Evolutionary conservation across 2,113 vertebrate genomes (phyloP).

Genomic region (Sylvilagus bachmani): DNA sequence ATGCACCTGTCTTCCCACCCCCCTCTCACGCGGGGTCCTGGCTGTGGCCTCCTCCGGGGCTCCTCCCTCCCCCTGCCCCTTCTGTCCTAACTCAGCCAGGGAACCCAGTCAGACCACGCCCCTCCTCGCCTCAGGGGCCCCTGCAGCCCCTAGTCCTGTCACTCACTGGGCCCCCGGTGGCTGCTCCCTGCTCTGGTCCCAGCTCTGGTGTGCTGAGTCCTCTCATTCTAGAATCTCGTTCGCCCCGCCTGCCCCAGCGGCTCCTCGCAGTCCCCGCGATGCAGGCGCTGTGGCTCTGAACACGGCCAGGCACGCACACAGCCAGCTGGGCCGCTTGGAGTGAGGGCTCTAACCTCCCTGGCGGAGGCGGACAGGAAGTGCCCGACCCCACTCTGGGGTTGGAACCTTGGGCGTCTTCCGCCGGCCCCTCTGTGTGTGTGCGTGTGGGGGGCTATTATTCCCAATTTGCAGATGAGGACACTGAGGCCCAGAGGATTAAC

Average conservation of each 20-base stretch:
- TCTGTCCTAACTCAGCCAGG: neutral
- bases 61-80: too few relatives aligned
- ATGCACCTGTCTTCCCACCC: too few relatives aligned
- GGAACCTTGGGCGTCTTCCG: neutral
- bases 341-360: neutral
- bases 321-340: neutral
- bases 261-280: too few relatives aligned
- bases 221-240: too few relatives aligned
- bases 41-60: neutral
- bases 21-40: neutral
- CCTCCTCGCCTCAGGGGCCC: neutral
- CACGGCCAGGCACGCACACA: too few relatives aligned
- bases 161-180: neutral
- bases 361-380: too few relatives aligned
- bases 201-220: too few relatives aligned
- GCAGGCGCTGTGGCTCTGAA: too few relatives aligned
- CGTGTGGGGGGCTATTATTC: too few relatives aligned
- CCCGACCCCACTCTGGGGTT: neutral
- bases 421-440: neutral
- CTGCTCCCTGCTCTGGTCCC: accelerated
- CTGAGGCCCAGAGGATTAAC: neutral
- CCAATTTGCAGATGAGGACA: neutral
- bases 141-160: neutral
- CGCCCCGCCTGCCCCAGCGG: too few relatives aligned
- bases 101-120: neutral